Conservation (phyloP, 2,888 invertebrate genomes). For the Phytoseiulus persimilis region DNA sequence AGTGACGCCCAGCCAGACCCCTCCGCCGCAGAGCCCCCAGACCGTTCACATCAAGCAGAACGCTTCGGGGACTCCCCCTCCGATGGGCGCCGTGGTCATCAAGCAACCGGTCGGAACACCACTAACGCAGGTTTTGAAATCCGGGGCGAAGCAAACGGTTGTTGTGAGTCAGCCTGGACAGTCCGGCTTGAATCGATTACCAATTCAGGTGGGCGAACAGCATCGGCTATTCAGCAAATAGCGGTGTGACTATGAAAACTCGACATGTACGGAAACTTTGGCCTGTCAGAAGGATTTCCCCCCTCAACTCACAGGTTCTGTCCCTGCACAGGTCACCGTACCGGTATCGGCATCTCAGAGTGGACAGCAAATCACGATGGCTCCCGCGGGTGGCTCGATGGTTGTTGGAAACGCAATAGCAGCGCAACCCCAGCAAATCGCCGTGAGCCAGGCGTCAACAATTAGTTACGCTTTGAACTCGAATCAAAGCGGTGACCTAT, state of each 20-base stretch:
- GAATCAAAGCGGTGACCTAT: slow-evolving; percentile 31
- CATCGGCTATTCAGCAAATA: too few species aligned
- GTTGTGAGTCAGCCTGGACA: slow-evolving; percentile 23
- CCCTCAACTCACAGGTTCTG: too few species aligned
- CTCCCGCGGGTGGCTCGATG: not conserved
- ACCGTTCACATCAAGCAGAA: not conserved
- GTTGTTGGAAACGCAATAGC: not conserved
- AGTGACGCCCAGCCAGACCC: not conserved
- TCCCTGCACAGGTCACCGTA: not conserved
- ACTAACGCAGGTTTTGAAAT: not conserved
- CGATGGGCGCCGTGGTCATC: not conserved
- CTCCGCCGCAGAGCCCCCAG: not conserved
- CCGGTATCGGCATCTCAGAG: not conserved
- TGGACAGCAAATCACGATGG: not conserved
- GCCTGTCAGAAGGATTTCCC: too few species aligned
- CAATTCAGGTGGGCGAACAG: slow-evolving; percentile 10
- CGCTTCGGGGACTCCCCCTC: slow-evolving; percentile 8
- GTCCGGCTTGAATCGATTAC: slow-evolving; percentile 14
- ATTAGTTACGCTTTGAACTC: slow-evolving; percentile 9
- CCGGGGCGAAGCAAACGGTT: slow-evolving; percentile 8
- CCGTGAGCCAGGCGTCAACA: slow-evolving; percentile 24
- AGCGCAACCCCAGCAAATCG: slow-evolving; percentile 9
- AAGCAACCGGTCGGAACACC: slow-evolving; percentile 22
- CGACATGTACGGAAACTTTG: too few species aligned
- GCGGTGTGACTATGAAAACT: too few species aligned